A percentile compares a stretch with the other conserved stretches of the same genome.
phyloP scores from a whole-genome alignment of 1,140 invertebrate genomes.

The Branchinecta lindahli region DNA sequence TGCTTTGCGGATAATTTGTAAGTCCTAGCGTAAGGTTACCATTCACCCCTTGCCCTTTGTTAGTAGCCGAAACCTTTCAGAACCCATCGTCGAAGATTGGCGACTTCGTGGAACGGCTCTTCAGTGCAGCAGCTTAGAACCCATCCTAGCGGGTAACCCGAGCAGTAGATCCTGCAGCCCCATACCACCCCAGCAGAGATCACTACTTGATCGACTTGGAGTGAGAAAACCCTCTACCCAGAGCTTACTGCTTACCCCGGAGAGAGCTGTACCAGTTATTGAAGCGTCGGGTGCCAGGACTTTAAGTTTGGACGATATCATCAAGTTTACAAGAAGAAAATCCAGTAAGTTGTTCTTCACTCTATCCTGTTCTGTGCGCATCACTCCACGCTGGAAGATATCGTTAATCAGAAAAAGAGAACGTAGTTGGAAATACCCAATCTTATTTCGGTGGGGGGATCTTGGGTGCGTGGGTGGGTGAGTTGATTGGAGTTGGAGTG shows the following conservation, averaged over 20 bases:
- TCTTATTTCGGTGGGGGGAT: too few relatives aligned
- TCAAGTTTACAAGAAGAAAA: conserved; percentile 39
- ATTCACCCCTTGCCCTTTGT: too few relatives aligned
- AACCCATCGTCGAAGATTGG: too few relatives aligned
- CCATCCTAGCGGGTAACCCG: neutral
- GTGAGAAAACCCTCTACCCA: conserved; percentile 61
- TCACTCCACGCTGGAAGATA: too few relatives aligned
- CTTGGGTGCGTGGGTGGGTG: too few relatives aligned
- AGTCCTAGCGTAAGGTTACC: too few relatives aligned
- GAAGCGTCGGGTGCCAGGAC: conserved; percentile 36
- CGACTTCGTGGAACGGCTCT: neutral
- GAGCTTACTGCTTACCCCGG: conserved; percentile 37
- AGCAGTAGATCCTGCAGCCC: neutral
- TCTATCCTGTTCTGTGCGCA: too few relatives aligned
- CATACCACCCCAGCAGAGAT: conserved; percentile 29
- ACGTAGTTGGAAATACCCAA: too few relatives aligned
- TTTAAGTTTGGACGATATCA: conserved; percentile 67
- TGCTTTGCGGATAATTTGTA: too few relatives aligned
- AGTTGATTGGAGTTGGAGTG: too few relatives aligned
- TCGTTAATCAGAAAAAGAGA: too few relatives aligned
- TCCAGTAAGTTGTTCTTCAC: conserved; percentile 7
- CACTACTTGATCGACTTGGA: conserved; percentile 54
- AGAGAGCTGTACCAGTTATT: conserved; percentile 6
- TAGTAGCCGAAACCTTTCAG: too few relatives aligned
- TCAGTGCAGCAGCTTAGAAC: neutral